A percentile compares a stretch with the other conserved stretches of the same genome.
Conservation (phyloP, 2,888 invertebrate species). For the Chaetogeoica ovagalla region DNA sequence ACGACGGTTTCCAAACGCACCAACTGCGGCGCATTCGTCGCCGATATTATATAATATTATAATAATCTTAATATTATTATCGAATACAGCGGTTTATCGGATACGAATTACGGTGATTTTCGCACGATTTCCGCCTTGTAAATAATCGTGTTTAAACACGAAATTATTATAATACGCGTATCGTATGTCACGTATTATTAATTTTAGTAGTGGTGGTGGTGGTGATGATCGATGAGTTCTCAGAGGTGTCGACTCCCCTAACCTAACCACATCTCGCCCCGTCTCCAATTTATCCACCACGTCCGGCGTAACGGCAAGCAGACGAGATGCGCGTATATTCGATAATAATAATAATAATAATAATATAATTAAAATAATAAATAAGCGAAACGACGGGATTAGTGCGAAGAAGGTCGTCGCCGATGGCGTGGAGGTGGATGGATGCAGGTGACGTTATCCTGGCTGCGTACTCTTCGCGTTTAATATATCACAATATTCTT, state of each 20-base stretch:
- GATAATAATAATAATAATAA: slow-evolving; percentile 18
- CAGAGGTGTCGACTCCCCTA: not conserved
- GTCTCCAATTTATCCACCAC: not conserved
- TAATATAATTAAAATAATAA: not conserved
- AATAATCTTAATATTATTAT: no score
- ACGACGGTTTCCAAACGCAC: no score
- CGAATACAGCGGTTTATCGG: no score
- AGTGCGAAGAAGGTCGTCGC: not conserved
- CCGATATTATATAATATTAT: no score
- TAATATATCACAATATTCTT: not conserved
- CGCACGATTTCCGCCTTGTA: not conserved
- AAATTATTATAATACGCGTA: not conserved
- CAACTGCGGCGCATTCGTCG: no score
- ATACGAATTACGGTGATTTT: no score
- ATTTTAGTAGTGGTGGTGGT: no score
- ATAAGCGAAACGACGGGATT: no score
- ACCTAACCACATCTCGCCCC: not conserved
- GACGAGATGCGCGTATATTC: not conserved
- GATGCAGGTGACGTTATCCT: no score
- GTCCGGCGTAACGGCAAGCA: not conserved
- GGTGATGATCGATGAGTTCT: slow-evolving; percentile 22
- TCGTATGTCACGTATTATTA: no score
- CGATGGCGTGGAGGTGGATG: not conserved
- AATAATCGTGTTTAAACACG: slow-evolving; percentile 9
- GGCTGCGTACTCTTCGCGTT: no score